Conservation (phyloP, 1,140 invertebrate species). For the Eubasilissa regina region DNA sequence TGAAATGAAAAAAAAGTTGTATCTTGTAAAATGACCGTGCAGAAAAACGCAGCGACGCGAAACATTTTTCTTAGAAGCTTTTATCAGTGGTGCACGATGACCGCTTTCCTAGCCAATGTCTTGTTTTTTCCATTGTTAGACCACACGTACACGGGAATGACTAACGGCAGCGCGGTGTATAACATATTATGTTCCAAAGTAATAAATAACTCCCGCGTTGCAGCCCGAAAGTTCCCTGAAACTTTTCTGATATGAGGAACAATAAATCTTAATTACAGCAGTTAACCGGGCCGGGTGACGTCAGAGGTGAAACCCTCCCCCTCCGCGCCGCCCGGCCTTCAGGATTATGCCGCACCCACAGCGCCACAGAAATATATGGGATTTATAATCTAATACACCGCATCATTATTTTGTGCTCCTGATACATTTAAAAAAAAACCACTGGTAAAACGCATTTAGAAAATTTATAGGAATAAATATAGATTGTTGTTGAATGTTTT, state of each 20-base stretch:
- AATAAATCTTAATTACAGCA: constrained; percentile 59
- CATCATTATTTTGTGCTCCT: constrained; percentile 17
- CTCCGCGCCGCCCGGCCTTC: constrained; percentile 16
- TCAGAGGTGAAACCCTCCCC: constrained; percentile 27
- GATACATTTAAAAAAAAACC: background rate
- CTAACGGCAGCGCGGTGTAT: constrained; percentile 15
- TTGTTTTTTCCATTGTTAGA: constrained; percentile 28
- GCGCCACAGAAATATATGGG: constrained; percentile 20
- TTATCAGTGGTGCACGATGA: no score
- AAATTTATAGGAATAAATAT: no score
- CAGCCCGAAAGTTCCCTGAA: constrained; percentile 56
- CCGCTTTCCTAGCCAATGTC: background rate
- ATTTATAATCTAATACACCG: constrained; percentile 29
- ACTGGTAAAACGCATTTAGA: no score
- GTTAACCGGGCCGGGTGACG: constrained; percentile 53
- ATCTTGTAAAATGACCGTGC: no score
- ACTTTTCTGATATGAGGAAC: constrained; percentile 59
- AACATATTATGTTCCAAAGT: constrained; percentile 42
- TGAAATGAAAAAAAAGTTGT: no score
- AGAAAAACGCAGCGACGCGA: no score
- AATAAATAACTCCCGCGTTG: constrained; percentile 55
- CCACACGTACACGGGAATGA: constrained; percentile 3
- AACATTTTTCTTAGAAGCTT: no score
- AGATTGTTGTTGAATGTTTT: no score
- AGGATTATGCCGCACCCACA: constrained; percentile 15